Conservation (phyloP, 2,888 invertebrate species). For the Aromia moschata region DNA sequence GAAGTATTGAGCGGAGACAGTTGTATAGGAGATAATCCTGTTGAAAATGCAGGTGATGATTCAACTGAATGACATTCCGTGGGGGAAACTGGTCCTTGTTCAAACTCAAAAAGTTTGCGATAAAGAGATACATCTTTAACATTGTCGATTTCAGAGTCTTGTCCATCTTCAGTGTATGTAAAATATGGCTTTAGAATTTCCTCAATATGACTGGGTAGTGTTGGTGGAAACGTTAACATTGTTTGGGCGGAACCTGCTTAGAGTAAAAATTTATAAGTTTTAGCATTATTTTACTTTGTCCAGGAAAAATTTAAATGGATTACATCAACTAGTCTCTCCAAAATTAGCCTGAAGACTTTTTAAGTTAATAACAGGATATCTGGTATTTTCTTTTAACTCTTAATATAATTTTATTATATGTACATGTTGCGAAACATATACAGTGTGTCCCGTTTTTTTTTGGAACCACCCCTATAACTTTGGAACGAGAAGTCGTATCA, state of each 20-base stretch:
- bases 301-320: too few relatives aligned
- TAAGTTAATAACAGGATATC: too few relatives aligned
- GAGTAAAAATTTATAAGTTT: too few relatives aligned
- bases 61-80: constrained; percentile 30
- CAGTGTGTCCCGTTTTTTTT: too few relatives aligned
- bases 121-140: constrained; percentile 51
- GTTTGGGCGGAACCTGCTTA: constrained; percentile 72
- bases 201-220: constrained; percentile 71
- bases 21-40: constrained; percentile 50
- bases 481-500: too few relatives aligned
- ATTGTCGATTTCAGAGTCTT: constrained; percentile 33
- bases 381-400: too few relatives aligned
- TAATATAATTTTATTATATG: too few relatives aligned
- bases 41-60: constrained; percentile 51
- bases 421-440: too few relatives aligned
- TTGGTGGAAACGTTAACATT: constrained; percentile 70
- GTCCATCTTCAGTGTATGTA: constrained; percentile 65
- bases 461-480: too few relatives aligned
- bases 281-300: too few relatives aligned
- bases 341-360: too few relatives aligned
- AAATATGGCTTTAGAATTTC: constrained; percentile 71
- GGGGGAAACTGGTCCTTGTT: constrained; percentile 33
- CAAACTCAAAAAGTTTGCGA: constrained; percentile 56
- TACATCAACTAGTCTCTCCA: too few relatives aligned
- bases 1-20: constrained; percentile 46